Evolutionary conservation across 2,888 invertebrate species (phyloP).

Genomic region (Mantis religiosa): DNA sequence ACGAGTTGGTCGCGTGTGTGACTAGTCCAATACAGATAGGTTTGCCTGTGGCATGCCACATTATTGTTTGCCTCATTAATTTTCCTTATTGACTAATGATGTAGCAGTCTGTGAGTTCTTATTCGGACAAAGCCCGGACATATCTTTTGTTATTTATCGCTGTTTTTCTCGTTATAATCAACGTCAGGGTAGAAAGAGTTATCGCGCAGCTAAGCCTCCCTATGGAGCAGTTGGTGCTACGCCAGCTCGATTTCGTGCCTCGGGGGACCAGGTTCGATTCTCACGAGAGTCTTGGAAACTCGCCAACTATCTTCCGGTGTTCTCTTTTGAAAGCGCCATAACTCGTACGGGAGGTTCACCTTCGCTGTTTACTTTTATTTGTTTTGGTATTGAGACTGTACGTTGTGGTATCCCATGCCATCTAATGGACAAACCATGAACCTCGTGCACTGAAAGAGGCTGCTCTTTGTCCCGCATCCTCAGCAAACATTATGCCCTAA

Average conservation of each 20-base stretch:
- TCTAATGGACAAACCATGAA: not conserved
- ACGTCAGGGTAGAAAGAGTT: not conserved
- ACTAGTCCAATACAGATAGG: not conserved
- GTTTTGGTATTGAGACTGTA: not conserved
- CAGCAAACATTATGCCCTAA: too few relatives aligned
- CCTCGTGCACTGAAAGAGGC: not conserved
- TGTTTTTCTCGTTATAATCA: not conserved
- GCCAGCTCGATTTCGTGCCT: not conserved
- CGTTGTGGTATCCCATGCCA: not conserved
- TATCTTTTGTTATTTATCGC: not conserved
- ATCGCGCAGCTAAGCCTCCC: not conserved
- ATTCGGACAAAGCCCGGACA: not conserved
- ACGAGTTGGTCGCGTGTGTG: not conserved
- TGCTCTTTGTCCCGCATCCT: not conserved
- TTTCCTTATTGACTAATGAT: not conserved
- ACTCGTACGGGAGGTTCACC: not conserved
- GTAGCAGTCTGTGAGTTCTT: not conserved
- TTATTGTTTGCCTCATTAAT: not conserved
- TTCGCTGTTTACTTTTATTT: not conserved
- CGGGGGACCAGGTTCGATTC: not conserved
- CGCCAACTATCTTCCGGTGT: not conserved
- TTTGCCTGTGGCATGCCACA: not conserved
- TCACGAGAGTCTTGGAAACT: not conserved
- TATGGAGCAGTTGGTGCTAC: not conserved
- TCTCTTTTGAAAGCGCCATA: not conserved